A percentile compares a stretch with the other conserved stretches of the same genome.
Conservation (phyloP, 2,797 vertebrate genomes). For the Enteromius anoplus region DNA sequence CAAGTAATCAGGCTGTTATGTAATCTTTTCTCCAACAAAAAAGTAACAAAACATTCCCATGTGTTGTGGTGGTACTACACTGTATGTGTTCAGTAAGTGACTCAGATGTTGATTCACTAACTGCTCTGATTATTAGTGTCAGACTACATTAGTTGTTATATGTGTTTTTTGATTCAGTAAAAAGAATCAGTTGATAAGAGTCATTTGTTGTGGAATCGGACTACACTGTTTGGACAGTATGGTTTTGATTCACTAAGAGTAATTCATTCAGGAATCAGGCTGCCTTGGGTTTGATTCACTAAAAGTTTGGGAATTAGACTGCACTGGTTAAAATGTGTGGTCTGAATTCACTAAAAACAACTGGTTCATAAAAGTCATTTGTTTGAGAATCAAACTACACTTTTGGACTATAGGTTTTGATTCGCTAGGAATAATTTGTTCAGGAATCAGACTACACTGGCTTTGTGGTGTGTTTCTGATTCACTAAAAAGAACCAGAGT, state of each 20-base stretch:
- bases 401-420: neutral
- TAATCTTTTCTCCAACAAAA: neutral
- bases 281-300: no score
- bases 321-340: no score
- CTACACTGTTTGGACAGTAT: neutral
- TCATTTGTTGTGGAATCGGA: neutral
- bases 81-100: slow-evolving; percentile 7
- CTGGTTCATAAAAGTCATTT: neutral
- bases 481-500: neutral
- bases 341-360: no score
- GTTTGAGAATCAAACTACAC: neutral
- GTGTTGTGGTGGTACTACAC: neutral
- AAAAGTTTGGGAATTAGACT: neutral
- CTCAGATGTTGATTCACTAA: neutral
- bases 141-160: neutral
- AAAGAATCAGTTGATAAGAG: neutral
- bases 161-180: neutral
- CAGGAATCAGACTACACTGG: neutral
- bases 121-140: neutral
- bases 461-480: neutral
- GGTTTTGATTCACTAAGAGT: neutral
- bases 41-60: neutral
- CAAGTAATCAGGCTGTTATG: neutral
- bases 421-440: neutral
- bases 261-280: no score